phyloP scores from a whole-genome alignment of 1,140 invertebrate species.

The Papilio dardanus region DNA sequence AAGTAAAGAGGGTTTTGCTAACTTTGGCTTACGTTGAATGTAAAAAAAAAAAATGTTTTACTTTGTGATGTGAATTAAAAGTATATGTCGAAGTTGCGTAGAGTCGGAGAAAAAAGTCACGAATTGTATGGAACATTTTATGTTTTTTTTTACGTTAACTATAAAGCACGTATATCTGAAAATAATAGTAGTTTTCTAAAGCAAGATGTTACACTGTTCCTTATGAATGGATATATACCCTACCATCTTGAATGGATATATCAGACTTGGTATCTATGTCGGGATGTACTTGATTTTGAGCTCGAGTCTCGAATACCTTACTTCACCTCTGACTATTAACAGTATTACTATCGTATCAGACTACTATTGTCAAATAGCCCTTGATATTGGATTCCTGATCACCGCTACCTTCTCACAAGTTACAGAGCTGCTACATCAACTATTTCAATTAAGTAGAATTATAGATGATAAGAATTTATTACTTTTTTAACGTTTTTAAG shows the following conservation, averaged over 20 bases:
- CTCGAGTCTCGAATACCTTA: not conserved
- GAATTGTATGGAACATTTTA: slow-evolving; percentile 11
- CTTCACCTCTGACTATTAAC: not conserved
- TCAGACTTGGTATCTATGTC: too few species aligned
- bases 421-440: not conserved
- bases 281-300: not conserved
- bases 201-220: not conserved
- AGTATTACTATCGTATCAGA: not conserved
- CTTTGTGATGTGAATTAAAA: slow-evolving; percentile 32
- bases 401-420: not conserved
- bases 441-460: not conserved
- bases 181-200: not conserved
- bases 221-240: not conserved
- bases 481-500: not conserved
- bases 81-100: slow-evolving; percentile 16
- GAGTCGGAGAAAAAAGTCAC: not conserved
- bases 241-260: not conserved
- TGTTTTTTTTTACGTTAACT: too few species aligned
- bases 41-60: slow-evolving; percentile 36
- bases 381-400: not conserved
- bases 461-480: not conserved
- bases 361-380: not conserved
- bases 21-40: slow-evolving; percentile 25
- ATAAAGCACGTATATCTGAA: not conserved
- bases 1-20: slow-evolving; percentile 28